Conservation (phyloP, 2,888 invertebrate genomes). For the Dendrolimus houi region DNA sequence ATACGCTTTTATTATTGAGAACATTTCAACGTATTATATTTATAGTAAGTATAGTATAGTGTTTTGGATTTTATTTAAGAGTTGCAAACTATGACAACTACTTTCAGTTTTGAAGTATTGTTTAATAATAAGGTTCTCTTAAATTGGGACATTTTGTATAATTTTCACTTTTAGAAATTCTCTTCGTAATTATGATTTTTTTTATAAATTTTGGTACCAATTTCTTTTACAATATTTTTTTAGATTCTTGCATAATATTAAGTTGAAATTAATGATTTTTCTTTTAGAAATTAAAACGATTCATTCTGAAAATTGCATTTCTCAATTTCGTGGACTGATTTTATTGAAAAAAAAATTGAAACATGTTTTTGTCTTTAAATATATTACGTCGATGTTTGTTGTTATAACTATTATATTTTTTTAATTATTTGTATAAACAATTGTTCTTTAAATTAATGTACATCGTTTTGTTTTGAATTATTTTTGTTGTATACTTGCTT, state of each 20-base stretch:
- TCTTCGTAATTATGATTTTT: slow-evolving; percentile 20
- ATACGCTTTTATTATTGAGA: slow-evolving; percentile 72
- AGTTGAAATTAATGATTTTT: slow-evolving; percentile 50
- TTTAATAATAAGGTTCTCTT: slow-evolving; percentile 12
- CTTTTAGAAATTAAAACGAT: slow-evolving; percentile 40
- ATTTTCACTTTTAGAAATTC: too few relatives aligned
- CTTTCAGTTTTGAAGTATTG: too few relatives aligned
- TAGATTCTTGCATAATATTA: slow-evolving; percentile 68
- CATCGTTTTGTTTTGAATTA: slow-evolving; percentile 86
- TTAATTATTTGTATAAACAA: slow-evolving; percentile 82
- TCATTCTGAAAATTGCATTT: slow-evolving; percentile 75
- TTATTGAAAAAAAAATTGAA: slow-evolving; percentile 49
- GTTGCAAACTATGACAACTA: slow-evolving; percentile 69
- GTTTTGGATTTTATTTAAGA: slow-evolving; percentile 58
- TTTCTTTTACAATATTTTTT: slow-evolving; percentile 21
- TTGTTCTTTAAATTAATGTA: slow-evolving; percentile 86
- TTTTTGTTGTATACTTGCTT: slow-evolving; percentile 86
- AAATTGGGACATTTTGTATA: slow-evolving; percentile 11
- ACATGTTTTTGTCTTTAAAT: slow-evolving; percentile 75
- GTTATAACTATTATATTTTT: slow-evolving; percentile 79
- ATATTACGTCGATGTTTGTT: slow-evolving; percentile 78
- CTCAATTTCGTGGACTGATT: slow-evolving; percentile 71
- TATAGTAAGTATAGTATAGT: slow-evolving; percentile 69
- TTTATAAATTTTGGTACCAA: slow-evolving; percentile 6
- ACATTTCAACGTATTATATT: slow-evolving; percentile 71